Evolutionary conservation across 92 coral and sea anemone genomes (phyloP).

Genomic region (Plumapathes pennacea): DNA sequence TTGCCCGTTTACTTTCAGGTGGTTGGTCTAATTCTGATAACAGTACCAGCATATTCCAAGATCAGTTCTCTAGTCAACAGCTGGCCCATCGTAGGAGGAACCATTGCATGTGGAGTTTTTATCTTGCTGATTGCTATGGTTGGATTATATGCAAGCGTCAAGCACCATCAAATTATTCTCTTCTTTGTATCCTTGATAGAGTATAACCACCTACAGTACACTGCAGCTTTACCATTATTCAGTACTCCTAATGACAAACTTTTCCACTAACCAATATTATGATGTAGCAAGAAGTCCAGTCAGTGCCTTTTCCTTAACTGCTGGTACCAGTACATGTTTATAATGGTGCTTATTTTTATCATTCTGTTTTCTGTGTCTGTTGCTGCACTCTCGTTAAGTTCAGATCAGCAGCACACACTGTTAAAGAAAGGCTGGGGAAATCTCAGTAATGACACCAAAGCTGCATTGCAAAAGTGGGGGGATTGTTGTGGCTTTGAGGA

Average conservation of each 20-base stretch:
- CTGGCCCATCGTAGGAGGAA: constrained; percentile 97
- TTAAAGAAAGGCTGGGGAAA: constrained; percentile 71
- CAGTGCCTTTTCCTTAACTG: not conserved
- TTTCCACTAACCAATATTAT: not conserved
- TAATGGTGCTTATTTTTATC: constrained; percentile 78
- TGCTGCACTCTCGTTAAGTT: constrained; percentile 82
- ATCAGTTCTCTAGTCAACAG: constrained; percentile 76
- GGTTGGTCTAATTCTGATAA: constrained; percentile 80
- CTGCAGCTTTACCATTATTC: not conserved
- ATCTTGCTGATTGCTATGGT: constrained; percentile 73
- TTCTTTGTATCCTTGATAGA: constrained; percentile 92
- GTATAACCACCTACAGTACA: not conserved
- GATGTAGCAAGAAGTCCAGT: not conserved
- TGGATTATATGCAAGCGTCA: constrained; percentile 89
- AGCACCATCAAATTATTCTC: constrained; percentile 91
- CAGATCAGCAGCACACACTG: constrained; percentile 50
- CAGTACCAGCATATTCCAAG: constrained; percentile 76
- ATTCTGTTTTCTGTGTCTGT: constrained; percentile 88
- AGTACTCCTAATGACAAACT: not conserved
- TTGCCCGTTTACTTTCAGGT: constrained; percentile 56
- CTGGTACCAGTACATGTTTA: constrained; percentile 76
- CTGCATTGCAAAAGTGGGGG: constrained; percentile 57
- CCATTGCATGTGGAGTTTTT: constrained; percentile 90
- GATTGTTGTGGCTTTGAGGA: constrained; percentile 86
- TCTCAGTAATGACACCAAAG: constrained; percentile 50